Evolutionary conservation across 2,113 vertebrate genomes (phyloP), one percentile per base, ranked within the genome.

Genomic region (Lamprotornis superbus): DNA sequence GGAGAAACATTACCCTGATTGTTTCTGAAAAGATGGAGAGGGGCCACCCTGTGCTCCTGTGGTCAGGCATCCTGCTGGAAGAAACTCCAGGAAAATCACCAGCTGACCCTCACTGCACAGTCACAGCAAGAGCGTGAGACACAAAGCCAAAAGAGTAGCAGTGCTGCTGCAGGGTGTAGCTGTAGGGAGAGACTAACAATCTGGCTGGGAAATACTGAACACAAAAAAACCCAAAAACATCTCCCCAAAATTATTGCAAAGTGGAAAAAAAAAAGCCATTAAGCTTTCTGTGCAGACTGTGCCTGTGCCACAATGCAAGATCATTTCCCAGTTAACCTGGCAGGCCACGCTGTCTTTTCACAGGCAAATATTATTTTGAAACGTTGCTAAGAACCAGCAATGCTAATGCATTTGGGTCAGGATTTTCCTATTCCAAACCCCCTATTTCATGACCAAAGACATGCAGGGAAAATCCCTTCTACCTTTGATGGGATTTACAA

Each of bases 11-110:
- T 46, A 61, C 9, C 17, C 40, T 8, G 10, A 30, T 7, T 71
- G 13, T n/a, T 33, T 31, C 40, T 3, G 2, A 53, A 89, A 87
- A 17, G 28, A 28, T 0, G 0, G 40, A 50, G 19, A 52, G 4
- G 4, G 44, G 13, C 31, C 7, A 2, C 17, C 37, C 44, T 0
- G 1, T 12, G 28, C 12, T 13, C 11, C 13, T 6, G 3, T 5
- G 4, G 16, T 28, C 1, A 2, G 37, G 17, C 4, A 3, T 49
- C 16, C 42, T 12, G 1, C 21, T 16, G 35, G 39, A 44, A 78
- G 10, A 65, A 55, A 23, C 19, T 35, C 30, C 1, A 5, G 17
- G 31, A 39, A 17, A 79, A 60, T 16, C 47, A 59, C 30, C 46
- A 7, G 1, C 35, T 68, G 28, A 59, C 15, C 31, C 40, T 23